A percentile compares a stretch with the other conserved stretches of the same genome.
Conservation (phyloP, 1,140 invertebrate species). For the Phymastichus coffea region DNA sequence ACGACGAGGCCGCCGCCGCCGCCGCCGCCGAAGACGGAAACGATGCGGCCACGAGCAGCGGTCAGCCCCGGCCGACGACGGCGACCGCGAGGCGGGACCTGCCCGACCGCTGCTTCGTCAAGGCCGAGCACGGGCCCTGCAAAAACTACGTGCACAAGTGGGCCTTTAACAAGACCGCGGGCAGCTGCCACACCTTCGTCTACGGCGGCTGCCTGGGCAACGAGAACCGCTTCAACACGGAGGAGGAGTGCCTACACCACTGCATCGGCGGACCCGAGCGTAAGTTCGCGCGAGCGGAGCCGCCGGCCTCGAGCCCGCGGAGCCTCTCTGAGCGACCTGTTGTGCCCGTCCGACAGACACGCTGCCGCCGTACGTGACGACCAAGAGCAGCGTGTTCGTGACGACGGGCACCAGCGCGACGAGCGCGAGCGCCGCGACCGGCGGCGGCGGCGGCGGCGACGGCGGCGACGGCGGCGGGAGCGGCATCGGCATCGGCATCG, state of each 20-base stretch:
- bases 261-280: conserved; percentile 62
- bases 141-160: conserved; percentile 69
- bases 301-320: too few relatives aligned
- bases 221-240: conserved; percentile 74
- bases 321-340: too few relatives aligned
- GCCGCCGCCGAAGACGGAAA: conserved; percentile 10
- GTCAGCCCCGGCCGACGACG: conserved; percentile 35
- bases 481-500: conserved; percentile 49
- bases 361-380: conserved; percentile 54
- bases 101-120: conserved; percentile 46
- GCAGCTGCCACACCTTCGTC: conserved; percentile 69
- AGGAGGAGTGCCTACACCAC: conserved; percentile 68
- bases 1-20: neutral
- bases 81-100: conserved; percentile 31
- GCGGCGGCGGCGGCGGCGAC: conserved; percentile 51
- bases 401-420: conserved; percentile 50
- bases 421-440: conserved; percentile 48
- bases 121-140: conserved; percentile 65
- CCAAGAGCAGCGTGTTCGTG: conserved; percentile 52
- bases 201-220: conserved; percentile 80
- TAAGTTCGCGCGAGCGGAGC: too few relatives aligned
- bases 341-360: too few relatives aligned
- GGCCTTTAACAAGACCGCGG: conserved; percentile 68
- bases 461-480: conserved; percentile 46
- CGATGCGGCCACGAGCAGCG: conserved; percentile 30